Conservation (phyloP, 1,140 invertebrate genomes). For the Zeugodacus cucurbitae region DNA sequence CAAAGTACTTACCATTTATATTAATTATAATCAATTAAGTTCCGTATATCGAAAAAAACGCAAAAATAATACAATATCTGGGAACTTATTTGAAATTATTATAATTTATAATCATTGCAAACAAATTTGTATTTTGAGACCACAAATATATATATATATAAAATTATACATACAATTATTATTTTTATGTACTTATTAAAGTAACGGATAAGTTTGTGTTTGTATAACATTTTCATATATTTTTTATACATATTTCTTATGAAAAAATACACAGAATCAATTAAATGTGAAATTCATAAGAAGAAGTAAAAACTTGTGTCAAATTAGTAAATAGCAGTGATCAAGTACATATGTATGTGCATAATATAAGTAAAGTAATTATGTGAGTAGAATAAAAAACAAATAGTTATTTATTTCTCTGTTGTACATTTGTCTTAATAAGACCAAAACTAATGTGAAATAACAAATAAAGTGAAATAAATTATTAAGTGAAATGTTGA, state of each 20-base stretch:
- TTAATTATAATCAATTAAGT: neutral
- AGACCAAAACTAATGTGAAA: constrained; percentile 30
- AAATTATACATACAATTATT: neutral
- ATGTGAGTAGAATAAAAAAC: neutral
- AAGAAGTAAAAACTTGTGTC: neutral
- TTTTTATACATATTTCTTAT: constrained; percentile 14
- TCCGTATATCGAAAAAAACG: neutral
- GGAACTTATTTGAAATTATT: neutral
- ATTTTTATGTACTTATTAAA: neutral
- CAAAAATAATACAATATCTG: neutral
- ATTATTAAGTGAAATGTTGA: neutral
- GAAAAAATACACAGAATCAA: neutral
- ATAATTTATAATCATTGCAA: too few species aligned
- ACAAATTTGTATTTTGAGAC: too few species aligned
- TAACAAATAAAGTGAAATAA: neutral
- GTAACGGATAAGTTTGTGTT: neutral
- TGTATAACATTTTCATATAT: neutral
- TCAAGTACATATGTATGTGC: neutral
- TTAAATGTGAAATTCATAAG: neutral
- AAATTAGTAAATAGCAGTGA: constrained; percentile 3
- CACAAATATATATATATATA: neutral
- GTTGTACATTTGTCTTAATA: constrained; percentile 52
- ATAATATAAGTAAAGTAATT: neutral
- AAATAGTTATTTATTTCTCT: constrained; percentile 17
- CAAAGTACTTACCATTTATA: neutral